Conservation (phyloP, 2,113 vertebrate species). For the Pyxicephalus adspersus region DNA sequence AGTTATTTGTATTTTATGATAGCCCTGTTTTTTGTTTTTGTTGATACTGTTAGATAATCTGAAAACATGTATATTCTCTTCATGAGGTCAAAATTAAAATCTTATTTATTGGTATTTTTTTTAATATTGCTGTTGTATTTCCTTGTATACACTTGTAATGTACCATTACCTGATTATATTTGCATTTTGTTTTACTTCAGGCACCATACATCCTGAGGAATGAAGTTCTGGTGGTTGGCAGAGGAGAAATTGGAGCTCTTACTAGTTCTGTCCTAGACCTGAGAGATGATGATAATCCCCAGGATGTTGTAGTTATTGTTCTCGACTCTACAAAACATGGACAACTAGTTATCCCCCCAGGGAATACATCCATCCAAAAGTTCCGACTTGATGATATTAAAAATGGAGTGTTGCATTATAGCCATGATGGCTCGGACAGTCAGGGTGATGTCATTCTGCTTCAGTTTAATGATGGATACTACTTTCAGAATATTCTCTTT, state of each 20-base stretch:
- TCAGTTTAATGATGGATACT: constrained; percentile 88
- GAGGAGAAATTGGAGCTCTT: constrained; percentile 71
- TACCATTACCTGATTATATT: background rate
- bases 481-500: constrained; percentile 85
- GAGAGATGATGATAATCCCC: constrained; percentile 85
- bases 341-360: constrained; percentile 67
- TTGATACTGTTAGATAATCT: too few relatives aligned
- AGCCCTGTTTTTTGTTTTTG: too few relatives aligned
- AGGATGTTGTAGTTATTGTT: constrained; percentile 81
- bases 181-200: constrained; percentile 67
- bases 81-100: background rate
- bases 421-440: constrained; percentile 78
- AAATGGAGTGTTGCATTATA: constrained; percentile 77
- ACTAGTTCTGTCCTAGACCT: constrained; percentile 78
- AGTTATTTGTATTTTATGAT: too few relatives aligned
- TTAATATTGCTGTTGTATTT: background rate
- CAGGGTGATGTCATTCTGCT: constrained; percentile 75
- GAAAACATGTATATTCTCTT: too few relatives aligned
- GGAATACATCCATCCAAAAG: constrained; percentile 52
- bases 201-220: constrained; percentile 81
- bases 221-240: constrained; percentile 70
- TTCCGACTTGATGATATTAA: constrained; percentile 81
- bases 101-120: background rate
- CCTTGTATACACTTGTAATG: background rate
- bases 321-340: constrained; percentile 82